Conservation (phyloP, 2,797 vertebrate species). For the Perodicticus potto region DNA sequence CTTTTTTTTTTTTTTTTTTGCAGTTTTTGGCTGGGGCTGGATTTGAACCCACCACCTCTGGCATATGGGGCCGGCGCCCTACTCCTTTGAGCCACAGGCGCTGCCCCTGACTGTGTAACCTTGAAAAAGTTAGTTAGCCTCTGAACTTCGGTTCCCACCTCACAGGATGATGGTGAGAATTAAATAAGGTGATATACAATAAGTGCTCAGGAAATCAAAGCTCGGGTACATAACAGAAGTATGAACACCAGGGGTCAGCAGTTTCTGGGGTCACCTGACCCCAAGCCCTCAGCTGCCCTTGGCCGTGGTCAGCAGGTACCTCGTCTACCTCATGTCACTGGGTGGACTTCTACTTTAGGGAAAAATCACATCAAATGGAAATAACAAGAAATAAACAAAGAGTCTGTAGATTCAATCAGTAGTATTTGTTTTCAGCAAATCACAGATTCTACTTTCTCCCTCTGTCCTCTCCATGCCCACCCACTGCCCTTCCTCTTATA, state of each 20-base stretch:
- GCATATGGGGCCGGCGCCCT: too few relatives aligned
- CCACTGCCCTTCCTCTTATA: not conserved
- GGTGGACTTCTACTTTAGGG: not conserved
- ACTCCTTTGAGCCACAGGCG: too few relatives aligned
- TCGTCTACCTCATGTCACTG: not conserved
- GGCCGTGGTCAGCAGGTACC: not conserved
- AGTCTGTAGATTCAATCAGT: not conserved
- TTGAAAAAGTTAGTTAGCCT: not conserved
- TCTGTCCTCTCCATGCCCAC: not conserved
- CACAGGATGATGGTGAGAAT: not conserved
- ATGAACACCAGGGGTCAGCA: not conserved
- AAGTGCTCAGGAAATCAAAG: not conserved
- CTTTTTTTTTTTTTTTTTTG: too few relatives aligned
- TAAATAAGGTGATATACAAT: not conserved
- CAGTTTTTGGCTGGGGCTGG: too few relatives aligned
- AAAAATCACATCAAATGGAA: conserved; percentile 20
- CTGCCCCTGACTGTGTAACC: not conserved
- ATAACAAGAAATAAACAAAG: not conserved
- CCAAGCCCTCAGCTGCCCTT: not conserved
- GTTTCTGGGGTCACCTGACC: not conserved
- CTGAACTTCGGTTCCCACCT: not conserved
- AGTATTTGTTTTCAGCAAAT: conserved; percentile 38
- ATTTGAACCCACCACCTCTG: too few relatives aligned
- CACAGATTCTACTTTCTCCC: not conserved
- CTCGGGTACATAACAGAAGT: not conserved